phyloP scores from a whole-genome alignment of 2,888 invertebrate genomes.

The Carterocephalus palaemon region DNA sequence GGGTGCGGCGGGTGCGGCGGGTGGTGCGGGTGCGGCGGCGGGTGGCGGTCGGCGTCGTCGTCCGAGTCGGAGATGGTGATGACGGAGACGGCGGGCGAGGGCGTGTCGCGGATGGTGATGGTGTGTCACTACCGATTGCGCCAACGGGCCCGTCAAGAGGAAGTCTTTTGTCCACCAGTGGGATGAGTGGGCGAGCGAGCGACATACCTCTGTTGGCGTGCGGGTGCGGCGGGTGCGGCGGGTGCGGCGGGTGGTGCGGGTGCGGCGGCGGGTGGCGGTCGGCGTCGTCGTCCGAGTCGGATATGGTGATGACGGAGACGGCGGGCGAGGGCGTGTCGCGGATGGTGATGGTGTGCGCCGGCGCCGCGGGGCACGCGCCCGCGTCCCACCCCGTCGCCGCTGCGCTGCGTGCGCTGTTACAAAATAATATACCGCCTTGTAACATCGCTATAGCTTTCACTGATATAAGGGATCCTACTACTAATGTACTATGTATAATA shows the following conservation, averaged over 20 bases:
- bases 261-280: constrained; percentile 35
- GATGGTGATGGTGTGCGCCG: constrained; percentile 94
- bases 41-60: constrained; percentile 81
- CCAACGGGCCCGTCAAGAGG: constrained; percentile 42
- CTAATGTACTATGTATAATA: no score
- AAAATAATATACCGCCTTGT: constrained; percentile 27
- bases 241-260: constrained; percentile 35
- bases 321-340: constrained; percentile 97
- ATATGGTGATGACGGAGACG: constrained; percentile 96
- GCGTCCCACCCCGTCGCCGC: constrained; percentile 30
- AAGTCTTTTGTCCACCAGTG: no score
- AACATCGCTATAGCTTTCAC: no score
- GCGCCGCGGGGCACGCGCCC: constrained; percentile 43
- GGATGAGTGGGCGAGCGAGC: no score
- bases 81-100: constrained; percentile 95
- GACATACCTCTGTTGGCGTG: no score
- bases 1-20: constrained; percentile 37
- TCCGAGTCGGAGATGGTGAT: constrained; percentile 98
- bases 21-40: constrained; percentile 27
- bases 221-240: constrained; percentile 35
- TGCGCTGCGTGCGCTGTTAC: constrained; percentile 36
- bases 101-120: constrained; percentile 96
- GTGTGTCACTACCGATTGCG: constrained; percentile 88
- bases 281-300: constrained; percentile 94
- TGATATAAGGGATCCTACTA: no score